Evolutionary conservation across 2,113 vertebrate species (phyloP).

Genomic region (Neopipo cinnamomea): DNA sequence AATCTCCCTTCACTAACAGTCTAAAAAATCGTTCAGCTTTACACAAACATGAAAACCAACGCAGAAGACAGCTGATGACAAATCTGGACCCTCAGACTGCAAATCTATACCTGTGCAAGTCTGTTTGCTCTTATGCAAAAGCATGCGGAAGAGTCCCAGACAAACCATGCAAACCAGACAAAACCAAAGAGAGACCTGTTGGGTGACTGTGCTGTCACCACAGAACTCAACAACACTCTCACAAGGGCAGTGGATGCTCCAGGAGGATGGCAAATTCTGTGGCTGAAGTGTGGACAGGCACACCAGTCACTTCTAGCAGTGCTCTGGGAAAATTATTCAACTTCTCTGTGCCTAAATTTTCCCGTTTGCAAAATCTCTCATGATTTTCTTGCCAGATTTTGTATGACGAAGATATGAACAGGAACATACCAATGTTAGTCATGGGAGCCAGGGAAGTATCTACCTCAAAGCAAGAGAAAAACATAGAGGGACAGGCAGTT

Average conservation of each 20-base stretch:
- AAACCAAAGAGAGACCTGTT: fast-evolving
- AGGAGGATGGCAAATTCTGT: not conserved
- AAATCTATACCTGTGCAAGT: not conserved
- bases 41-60: not conserved
- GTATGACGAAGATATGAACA: not conserved
- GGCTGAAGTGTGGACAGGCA: not conserved
- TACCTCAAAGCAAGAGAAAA: not conserved
- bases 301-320: not conserved
- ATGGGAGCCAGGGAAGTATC: not conserved
- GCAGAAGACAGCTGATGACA: not conserved
- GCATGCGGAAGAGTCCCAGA: not conserved
- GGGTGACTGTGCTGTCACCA: not conserved
- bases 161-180: not conserved
- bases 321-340: not conserved
- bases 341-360: not conserved
- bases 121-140: not conserved
- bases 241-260: not conserved
- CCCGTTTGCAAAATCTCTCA: not conserved
- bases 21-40: not conserved
- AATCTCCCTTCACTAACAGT: not conserved
- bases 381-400: not conserved
- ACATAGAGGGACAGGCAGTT: not conserved
- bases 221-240: not conserved
- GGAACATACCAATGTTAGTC: not conserved
- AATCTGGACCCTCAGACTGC: not conserved